phyloP scores from a whole-genome alignment of 2,113 vertebrate genomes.

The Alces alces region DNA sequence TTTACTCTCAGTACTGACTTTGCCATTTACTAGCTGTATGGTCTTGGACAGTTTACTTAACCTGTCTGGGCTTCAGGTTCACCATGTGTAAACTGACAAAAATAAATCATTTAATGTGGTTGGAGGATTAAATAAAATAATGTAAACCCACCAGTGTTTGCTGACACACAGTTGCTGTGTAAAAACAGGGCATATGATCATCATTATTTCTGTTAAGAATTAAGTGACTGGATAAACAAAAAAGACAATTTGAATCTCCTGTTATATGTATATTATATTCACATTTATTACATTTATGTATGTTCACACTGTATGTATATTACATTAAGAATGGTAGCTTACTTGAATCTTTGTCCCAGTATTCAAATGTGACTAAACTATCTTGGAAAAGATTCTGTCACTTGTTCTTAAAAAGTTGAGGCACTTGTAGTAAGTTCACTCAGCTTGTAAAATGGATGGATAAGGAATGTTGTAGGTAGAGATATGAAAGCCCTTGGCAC shows the following conservation, averaged over 20 bases:
- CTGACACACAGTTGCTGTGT: background rate
- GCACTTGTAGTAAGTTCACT: background rate
- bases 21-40: background rate
- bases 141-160: background rate
- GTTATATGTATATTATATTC: background rate
- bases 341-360: background rate
- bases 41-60: slow-evolving; percentile 5
- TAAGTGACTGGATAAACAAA: background rate
- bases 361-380: background rate
- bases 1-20: background rate
- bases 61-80: background rate
- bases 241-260: background rate
- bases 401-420: background rate
- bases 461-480: background rate
- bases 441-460: background rate
- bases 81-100: background rate
- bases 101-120: background rate
- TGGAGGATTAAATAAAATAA: background rate
- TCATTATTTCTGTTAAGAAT: background rate
- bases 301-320: too few relatives aligned
- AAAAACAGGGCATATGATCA: background rate
- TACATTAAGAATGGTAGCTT: background rate
- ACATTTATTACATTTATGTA: background rate
- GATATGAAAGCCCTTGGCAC: background rate
- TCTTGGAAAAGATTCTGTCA: background rate